Conservation (phyloP, 2,888 invertebrate species). For the Polietes domitor region DNA sequence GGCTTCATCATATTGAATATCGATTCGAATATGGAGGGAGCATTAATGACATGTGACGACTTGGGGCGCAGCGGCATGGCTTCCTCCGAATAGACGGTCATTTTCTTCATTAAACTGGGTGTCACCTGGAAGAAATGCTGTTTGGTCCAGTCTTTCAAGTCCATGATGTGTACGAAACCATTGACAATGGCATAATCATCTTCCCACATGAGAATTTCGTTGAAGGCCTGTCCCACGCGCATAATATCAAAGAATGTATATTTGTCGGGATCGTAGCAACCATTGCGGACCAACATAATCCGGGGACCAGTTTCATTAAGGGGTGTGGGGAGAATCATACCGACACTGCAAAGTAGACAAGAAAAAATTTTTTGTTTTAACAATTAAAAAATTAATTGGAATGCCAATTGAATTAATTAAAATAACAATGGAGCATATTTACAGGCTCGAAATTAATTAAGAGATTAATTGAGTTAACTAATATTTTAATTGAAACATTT, state of each 20-base stretch:
- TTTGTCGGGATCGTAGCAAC: slow-evolving; percentile 80
- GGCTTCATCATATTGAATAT: slow-evolving; percentile 82
- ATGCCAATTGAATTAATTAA: no score
- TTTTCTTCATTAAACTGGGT: slow-evolving; percentile 83
- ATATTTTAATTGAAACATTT: no score
- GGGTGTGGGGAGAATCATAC: slow-evolving; percentile 71
- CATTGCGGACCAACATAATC: slow-evolving; percentile 81
- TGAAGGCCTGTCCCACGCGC: slow-evolving; percentile 82
- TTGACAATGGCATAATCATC: slow-evolving; percentile 83
- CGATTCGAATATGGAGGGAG: slow-evolving; percentile 83
- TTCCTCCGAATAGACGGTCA: slow-evolving; percentile 82
- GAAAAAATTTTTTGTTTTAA: not conserved
- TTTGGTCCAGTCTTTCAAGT: slow-evolving; percentile 82
- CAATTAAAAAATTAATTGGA: no score
- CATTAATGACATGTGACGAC: slow-evolving; percentile 83
- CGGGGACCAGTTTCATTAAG: slow-evolving; percentile 81
- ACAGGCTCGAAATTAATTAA: no score
- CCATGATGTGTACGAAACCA: slow-evolving; percentile 82
- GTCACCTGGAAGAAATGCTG: slow-evolving; percentile 83
- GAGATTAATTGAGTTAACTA: no score
- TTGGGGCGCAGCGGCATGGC: slow-evolving; percentile 84
- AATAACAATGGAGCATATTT: no score
- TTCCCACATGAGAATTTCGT: slow-evolving; percentile 82
- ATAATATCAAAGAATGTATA: slow-evolving; percentile 81
- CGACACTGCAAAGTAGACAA: slow-evolving; percentile 63